Conservation (phyloP, 2,888 invertebrate species). For the Elmis aenea region DNA sequence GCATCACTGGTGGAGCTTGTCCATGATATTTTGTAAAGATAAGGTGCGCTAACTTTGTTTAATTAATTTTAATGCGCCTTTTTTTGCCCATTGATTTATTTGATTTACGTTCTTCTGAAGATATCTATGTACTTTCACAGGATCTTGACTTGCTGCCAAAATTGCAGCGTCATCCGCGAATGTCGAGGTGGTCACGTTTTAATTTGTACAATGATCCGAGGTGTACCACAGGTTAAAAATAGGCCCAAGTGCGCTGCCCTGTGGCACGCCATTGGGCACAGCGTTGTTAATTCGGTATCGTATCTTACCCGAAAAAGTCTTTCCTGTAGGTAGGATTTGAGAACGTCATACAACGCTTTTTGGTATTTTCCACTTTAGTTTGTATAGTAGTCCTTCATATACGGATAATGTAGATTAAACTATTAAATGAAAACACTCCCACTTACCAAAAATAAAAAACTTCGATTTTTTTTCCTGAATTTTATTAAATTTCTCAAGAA, state of each 20-base stretch:
- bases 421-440: too few relatives aligned
- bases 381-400: background rate
- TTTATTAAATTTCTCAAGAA: too few relatives aligned
- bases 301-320: conserved; percentile 1
- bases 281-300: conserved; percentile 1
- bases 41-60: conserved; percentile 4
- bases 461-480: too few relatives aligned
- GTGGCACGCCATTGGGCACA: conserved; percentile 3
- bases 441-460: too few relatives aligned
- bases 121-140: conserved; percentile 14
- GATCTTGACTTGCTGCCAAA: conserved; percentile 9
- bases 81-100: conserved; percentile 5
- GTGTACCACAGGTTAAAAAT: conserved; percentile 12
- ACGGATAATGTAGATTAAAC: too few relatives aligned
- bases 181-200: conserved; percentile 13
- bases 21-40: conserved; percentile 12
- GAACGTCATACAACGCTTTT: conserved; percentile 1
- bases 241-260: conserved; percentile 24
- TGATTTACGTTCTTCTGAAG: conserved; percentile 16
- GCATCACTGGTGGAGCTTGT: background rate
- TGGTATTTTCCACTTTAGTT: background rate
- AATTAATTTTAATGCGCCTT: conserved; percentile 7
- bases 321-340: conserved; percentile 7
- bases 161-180: conserved; percentile 17
- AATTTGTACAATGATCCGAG: conserved; percentile 18